A percentile compares a stretch with the other conserved stretches of the same genome.
Conservation (phyloP, 1,140 invertebrate genomes). For the Brachystomella parvula region DNA sequence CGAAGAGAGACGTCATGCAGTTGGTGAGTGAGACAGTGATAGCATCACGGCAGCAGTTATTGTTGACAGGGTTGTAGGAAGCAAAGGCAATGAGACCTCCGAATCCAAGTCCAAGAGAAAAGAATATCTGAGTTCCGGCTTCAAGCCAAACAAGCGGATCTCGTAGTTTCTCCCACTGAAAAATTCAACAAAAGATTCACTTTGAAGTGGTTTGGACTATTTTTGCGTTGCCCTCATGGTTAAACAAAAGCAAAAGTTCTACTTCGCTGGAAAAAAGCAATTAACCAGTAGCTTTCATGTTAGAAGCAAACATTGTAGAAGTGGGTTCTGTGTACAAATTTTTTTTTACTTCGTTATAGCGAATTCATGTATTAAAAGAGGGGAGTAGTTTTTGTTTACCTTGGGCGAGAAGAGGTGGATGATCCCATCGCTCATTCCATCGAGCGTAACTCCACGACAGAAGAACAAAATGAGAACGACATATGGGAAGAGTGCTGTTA, state of each 20-base stretch:
- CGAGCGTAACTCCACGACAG: conserved; percentile 82
- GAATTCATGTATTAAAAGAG: too few species aligned
- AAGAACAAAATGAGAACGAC: conserved; percentile 92
- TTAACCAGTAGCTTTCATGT: neutral
- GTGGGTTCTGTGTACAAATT: too few species aligned
- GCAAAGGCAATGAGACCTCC: conserved; percentile 90
- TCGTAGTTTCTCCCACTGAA: conserved; percentile 53
- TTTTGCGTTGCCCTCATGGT: neutral
- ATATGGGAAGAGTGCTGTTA: conserved; percentile 93
- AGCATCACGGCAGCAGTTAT: conserved; percentile 90
- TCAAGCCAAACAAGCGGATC: conserved; percentile 84
- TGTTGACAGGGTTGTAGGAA: conserved; percentile 92
- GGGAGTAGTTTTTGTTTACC: too few species aligned
- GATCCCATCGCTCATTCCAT: conserved; percentile 80
- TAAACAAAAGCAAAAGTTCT: neutral
- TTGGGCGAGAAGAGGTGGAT: conserved; percentile 84
- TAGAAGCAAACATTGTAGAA: too few species aligned
- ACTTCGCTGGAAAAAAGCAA: too few species aligned
- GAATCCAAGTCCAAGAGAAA: conserved; percentile 88
- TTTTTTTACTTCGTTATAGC: too few species aligned
- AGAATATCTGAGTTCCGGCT: conserved; percentile 95
- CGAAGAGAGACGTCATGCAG: conserved; percentile 93
- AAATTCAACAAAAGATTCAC: neutral
- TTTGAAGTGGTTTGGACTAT: neutral
- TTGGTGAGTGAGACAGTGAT: conserved; percentile 90